A percentile compares a stretch with the other conserved stretches of the same genome.
Conservation (phyloP, 2,797 vertebrate species). For the Squalus acanthias region DNA sequence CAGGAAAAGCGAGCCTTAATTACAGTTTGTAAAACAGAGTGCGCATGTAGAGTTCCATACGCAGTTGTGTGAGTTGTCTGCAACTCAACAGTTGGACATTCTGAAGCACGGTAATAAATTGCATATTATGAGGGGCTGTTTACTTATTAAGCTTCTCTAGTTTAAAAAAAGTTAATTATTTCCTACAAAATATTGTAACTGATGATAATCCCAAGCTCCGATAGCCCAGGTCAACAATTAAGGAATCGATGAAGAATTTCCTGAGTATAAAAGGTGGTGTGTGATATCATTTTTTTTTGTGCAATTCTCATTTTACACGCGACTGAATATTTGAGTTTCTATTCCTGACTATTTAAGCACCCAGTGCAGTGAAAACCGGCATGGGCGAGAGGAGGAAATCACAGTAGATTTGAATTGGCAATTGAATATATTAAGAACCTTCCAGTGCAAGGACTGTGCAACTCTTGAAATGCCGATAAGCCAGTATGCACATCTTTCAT, state of each 20-base stretch:
- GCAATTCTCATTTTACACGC: not conserved
- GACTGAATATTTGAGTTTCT: not conserved
- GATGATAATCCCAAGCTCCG: not conserved
- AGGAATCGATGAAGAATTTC: not conserved
- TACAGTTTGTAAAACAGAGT: not conserved
- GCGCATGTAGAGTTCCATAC: not conserved
- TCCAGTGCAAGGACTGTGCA: not conserved
- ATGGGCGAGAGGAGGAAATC: not conserved
- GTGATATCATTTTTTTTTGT: not conserved
- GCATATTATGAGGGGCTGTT: not conserved
- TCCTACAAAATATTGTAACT: not conserved
- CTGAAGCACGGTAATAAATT: not conserved
- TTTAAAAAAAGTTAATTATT: not conserved
- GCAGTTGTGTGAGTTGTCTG: not conserved
- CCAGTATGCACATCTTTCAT: not conserved
- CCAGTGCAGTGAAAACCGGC: not conserved
- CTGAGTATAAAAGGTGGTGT: not conserved
- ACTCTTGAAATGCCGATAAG: not conserved
- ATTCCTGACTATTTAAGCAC: not conserved
- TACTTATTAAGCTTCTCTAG: not conserved
- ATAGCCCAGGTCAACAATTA: not conserved
- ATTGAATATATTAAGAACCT: not conserved
- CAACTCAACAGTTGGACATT: not conserved
- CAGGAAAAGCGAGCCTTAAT: not conserved
- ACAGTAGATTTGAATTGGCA: not conserved